phyloP scores from a whole-genome alignment of 2,797 vertebrate genomes.

The Melanotaenia boesemani region DNA sequence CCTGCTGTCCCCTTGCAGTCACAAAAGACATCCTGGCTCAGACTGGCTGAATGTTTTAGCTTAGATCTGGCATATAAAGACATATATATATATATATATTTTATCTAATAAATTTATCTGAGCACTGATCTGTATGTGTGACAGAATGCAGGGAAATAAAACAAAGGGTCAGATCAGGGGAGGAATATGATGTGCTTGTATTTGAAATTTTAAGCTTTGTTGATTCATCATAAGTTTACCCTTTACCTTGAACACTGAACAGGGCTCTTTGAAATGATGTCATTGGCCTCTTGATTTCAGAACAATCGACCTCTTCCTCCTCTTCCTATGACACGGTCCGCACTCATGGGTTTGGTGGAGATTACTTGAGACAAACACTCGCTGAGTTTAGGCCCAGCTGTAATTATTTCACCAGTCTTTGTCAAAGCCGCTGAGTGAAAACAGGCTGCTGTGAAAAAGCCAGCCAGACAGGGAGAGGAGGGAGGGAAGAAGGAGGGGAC shows the following conservation, averaged over 20 bases:
- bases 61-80: conserved; percentile 14
- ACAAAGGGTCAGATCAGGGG: too few species aligned
- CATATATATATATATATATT: neutral
- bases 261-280: conserved; percentile 81
- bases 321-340: conserved; percentile 81
- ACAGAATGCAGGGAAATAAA: conserved; percentile 3
- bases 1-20: conserved; percentile 77
- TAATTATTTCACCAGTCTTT: conserved; percentile 84
- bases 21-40: conserved; percentile 79
- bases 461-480: conserved; percentile 60
- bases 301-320: conserved; percentile 86
- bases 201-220: conserved; percentile 54
- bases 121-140: conserved; percentile 12
- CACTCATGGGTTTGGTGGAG: conserved; percentile 61
- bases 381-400: conserved; percentile 68
- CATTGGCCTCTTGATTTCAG: conserved; percentile 77
- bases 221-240: conserved; percentile 43
- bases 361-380: conserved; percentile 75
- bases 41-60: conserved; percentile 36
- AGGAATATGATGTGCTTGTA: conserved; percentile 27
- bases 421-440: conserved; percentile 78
- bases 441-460: conserved; percentile 74
- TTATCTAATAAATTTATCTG: conserved; percentile 11
- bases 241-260: conserved; percentile 49
- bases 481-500: neutral